Evolutionary conservation across 2,888 invertebrate genomes (phyloP).

Genomic region (Embidobia sp.): DNA sequence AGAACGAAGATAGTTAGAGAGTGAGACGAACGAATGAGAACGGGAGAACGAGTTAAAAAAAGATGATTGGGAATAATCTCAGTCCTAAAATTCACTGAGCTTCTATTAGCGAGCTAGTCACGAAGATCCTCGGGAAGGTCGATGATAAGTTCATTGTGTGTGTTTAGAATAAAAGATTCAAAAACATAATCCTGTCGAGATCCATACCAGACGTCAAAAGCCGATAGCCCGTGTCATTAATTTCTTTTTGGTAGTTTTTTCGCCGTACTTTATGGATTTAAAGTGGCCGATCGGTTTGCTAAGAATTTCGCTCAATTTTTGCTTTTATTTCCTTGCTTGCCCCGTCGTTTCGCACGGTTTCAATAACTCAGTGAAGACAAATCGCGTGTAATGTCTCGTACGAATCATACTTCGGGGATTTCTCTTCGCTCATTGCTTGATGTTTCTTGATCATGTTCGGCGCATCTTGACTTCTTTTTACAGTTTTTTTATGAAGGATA

Average conservation of each 20-base stretch:
- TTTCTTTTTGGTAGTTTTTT: constrained; percentile 41
- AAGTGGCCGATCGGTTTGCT: constrained; percentile 39
- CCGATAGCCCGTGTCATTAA: constrained; percentile 44
- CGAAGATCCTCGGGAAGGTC: constrained; percentile 51
- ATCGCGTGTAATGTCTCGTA: constrained; percentile 5
- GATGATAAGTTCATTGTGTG: constrained; percentile 54
- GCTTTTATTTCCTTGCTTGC: constrained; percentile 20
- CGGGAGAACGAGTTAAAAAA: constrained; percentile 22
- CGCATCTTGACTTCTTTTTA: too few species aligned
- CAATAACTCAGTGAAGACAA: constrained; percentile 25
- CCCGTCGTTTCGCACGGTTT: constrained; percentile 31
- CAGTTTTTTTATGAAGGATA: too few species aligned
- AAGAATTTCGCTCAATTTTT: constrained; percentile 10
- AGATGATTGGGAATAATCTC: constrained; percentile 47
- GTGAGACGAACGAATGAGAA: constrained; percentile 8
- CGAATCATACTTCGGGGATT: constrained; percentile 13
- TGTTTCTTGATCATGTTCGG: not conserved
- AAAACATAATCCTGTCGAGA: constrained; percentile 49
- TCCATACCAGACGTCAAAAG: constrained; percentile 47
- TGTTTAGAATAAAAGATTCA: constrained; percentile 63
- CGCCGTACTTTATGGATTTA: constrained; percentile 49
- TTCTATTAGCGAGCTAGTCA: constrained; percentile 62
- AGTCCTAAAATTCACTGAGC: constrained; percentile 45
- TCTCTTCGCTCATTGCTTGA: not conserved
- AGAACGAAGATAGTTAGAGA: too few species aligned